Percentiles rank a stretch among this genome's conserved stretches.
Conservation (phyloP, 2,797 vertebrate species). For the Oreonectes daqikongensis region DNA sequence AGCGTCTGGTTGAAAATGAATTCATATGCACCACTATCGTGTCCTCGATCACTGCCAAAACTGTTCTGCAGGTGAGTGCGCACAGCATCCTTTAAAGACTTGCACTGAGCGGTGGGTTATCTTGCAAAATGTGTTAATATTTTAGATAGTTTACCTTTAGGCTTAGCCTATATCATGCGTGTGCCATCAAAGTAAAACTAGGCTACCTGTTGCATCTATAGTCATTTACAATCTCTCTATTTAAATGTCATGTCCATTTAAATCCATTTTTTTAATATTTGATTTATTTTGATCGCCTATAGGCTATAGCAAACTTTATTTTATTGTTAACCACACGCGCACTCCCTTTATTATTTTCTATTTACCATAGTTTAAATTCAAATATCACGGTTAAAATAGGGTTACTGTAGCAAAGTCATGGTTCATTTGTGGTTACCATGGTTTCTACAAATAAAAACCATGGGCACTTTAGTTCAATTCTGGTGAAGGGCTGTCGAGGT, state of each 20-base stretch:
- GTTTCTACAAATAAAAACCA: too few species aligned
- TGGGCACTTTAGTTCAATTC: too few species aligned
- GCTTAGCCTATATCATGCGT: too few species aligned
- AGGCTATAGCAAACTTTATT: too few species aligned
- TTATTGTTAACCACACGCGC: background rate
- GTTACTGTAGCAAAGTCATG: too few species aligned
- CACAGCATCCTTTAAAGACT: background rate
- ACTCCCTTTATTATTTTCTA: too few species aligned
- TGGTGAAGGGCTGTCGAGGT: background rate
- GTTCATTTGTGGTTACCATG: too few species aligned
- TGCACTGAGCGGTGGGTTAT: background rate
- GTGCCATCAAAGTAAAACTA: background rate
- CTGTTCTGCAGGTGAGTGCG: conserved; percentile 88
- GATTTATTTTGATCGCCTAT: background rate
- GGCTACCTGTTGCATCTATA: background rate
- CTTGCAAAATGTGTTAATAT: too few species aligned
- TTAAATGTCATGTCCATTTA: background rate
- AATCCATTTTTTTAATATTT: too few species aligned
- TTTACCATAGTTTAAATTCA: too few species aligned
- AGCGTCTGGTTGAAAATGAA: conserved; percentile 74
- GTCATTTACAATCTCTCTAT: background rate
- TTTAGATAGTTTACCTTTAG: too few species aligned
- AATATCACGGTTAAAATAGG: too few species aligned
- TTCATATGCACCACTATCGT: conserved; percentile 87
- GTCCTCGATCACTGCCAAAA: conserved; percentile 80